Evolutionary conservation across 2,113 vertebrate species (phyloP).

Genomic region (Semnopithecus entellus): DNA sequence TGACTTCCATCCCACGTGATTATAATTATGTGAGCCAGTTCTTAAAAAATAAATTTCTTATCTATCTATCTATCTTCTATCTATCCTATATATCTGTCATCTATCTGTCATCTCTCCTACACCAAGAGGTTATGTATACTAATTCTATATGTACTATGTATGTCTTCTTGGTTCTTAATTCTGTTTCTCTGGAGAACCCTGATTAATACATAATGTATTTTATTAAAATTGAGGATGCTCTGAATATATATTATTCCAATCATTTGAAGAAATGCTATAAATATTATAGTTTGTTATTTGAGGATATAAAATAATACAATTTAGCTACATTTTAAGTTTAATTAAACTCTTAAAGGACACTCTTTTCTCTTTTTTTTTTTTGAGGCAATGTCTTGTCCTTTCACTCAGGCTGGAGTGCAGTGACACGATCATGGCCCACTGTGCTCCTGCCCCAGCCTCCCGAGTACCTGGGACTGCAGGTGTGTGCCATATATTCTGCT

Average conservation of each 20-base stretch:
- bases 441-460: too few relatives aligned
- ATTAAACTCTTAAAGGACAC: neutral
- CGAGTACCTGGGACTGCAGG: too few relatives aligned
- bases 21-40: neutral
- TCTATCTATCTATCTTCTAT: neutral
- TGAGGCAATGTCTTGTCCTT: too few relatives aligned
- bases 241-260: neutral
- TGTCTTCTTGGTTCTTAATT: neutral
- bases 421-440: too few relatives aligned
- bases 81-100: neutral
- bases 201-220: conserved; percentile 4
- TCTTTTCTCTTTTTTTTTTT: neutral
- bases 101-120: neutral
- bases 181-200: neutral
- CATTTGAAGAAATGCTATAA: conserved; percentile 13
- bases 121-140: neutral
- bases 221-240: neutral
- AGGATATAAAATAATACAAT: conserved; percentile 37
- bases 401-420: too few relatives aligned
- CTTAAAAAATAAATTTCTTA: neutral
- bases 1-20: neutral
- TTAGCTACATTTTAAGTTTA: conserved; percentile 5
- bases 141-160: neutral
- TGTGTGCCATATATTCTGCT: too few relatives aligned
- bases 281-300: conserved; percentile 25